Evolutionary conservation across 2,113 vertebrate species (phyloP).

Genomic region (Cephalopterus ornatus): DNA sequence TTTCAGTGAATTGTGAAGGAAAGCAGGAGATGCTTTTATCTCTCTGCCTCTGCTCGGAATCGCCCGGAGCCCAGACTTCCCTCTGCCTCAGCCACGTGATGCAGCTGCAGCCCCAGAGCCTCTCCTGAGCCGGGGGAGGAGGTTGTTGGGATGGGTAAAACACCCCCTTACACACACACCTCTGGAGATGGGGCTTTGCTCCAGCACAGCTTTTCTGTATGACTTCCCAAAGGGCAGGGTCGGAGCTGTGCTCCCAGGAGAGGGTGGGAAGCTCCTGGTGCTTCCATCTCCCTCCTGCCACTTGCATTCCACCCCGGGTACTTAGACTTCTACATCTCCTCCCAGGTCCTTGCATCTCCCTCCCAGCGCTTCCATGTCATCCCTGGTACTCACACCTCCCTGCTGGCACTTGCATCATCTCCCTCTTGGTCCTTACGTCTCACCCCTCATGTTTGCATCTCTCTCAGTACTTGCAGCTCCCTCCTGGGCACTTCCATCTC

Average conservation of each 20-base stretch:
- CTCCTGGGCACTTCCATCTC: not conserved
- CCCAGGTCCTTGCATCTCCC: not conserved
- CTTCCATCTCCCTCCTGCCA: not conserved
- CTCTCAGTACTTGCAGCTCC: not conserved
- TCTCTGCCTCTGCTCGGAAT: not conserved
- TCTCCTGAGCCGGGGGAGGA: rapidly evolving
- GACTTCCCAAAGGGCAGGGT: not conserved
- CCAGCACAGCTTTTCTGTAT: not conserved
- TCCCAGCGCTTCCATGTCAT: rapidly evolving
- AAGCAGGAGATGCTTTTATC: not conserved
- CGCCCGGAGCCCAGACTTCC: rapidly evolving
- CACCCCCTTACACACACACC: not conserved
- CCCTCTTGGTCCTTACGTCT: not conserved
- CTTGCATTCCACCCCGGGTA: not conserved
- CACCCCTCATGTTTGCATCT: not conserved
- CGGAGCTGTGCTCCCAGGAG: not conserved
- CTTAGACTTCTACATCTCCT: not conserved
- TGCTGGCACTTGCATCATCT: not conserved
- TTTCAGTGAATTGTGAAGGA: slow-evolving; percentile 11
- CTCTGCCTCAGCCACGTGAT: rapidly evolving
- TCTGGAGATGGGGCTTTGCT: not conserved
- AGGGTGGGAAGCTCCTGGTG: not conserved
- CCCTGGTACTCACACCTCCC: not conserved
- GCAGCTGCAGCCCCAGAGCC: not conserved
- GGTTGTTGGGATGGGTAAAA: not conserved